phyloP scores from a whole-genome alignment of 1,140 invertebrate genomes.

The Tribolium castaneum region DNA sequence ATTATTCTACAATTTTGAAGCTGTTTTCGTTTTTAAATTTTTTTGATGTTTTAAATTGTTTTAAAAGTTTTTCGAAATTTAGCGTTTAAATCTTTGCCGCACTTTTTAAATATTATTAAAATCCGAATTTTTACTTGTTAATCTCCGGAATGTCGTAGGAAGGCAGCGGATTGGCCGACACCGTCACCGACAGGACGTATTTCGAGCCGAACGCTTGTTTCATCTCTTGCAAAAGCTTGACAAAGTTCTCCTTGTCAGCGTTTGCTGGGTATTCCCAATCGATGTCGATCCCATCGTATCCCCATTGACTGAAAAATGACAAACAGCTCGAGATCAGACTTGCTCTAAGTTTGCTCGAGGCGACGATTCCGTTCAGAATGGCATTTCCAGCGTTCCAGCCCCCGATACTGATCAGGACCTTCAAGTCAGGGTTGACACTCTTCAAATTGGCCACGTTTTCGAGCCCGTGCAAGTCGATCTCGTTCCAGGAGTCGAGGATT shows the following conservation, averaged over 20 bases:
- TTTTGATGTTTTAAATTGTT: too few species aligned
- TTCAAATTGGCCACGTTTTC: conserved; percentile 68
- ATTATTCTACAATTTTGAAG: too few species aligned
- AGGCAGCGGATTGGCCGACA: conserved; percentile 67
- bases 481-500: conserved; percentile 71
- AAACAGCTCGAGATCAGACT: conserved; percentile 59
- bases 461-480: conserved; percentile 66
- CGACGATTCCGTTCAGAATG: neutral
- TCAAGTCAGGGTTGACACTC: conserved; percentile 70
- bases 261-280: conserved; percentile 86
- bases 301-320: conserved; percentile 76
- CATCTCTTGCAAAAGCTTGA: conserved; percentile 52
- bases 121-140: conserved; percentile 63
- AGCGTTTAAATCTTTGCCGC: too few species aligned
- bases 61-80: too few species aligned
- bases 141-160: conserved; percentile 90
- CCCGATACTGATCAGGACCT: conserved; percentile 78
- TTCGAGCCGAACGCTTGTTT: conserved; percentile 47
- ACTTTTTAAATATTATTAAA: too few species aligned
- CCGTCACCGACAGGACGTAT: conserved; percentile 50
- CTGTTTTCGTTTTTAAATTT: too few species aligned
- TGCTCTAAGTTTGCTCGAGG: conserved; percentile 32
- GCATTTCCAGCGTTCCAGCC: conserved; percentile 76
- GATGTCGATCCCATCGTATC: conserved; percentile 85
- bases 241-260: conserved; percentile 52